Evolutionary conservation across 2,113 vertebrate genomes (phyloP).

Genomic region (Leucosticte australis): DNA sequence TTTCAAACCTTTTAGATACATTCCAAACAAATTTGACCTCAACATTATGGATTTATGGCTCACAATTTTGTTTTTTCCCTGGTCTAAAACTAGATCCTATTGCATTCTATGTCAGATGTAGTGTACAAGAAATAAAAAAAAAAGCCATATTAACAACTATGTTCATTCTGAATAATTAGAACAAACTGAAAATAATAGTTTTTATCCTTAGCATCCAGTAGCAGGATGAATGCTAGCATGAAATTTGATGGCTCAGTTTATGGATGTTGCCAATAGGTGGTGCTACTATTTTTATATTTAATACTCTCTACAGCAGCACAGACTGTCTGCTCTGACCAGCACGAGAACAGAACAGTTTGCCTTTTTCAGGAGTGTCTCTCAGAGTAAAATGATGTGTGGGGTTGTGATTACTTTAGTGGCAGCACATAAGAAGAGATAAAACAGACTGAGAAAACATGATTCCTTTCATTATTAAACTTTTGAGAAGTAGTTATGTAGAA

Average conservation of each 20-base stretch:
- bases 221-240: not conserved
- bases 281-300: slow-evolving; percentile 53
- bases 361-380: not conserved
- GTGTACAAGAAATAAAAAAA: not conserved
- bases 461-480: not conserved
- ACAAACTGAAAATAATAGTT: not conserved
- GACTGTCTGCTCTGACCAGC: not conserved
- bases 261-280: slow-evolving; percentile 50
- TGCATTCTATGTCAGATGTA: not conserved
- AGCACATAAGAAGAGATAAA: not conserved
- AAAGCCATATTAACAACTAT: not conserved
- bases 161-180: not conserved
- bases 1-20: not conserved
- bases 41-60: not conserved
- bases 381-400: not conserved
- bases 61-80: not conserved
- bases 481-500: not conserved
- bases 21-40: not conserved
- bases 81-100: not conserved
- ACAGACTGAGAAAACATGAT: not conserved
- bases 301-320: not conserved
- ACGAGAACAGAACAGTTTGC: not conserved
- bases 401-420: not conserved
- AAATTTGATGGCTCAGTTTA: slow-evolving; percentile 3
- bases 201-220: not conserved